Percentiles rank a stretch among this genome's conserved stretches.
Conservation (phyloP, 2,113 vertebrate genomes). For the Sylvia atricapilla region DNA sequence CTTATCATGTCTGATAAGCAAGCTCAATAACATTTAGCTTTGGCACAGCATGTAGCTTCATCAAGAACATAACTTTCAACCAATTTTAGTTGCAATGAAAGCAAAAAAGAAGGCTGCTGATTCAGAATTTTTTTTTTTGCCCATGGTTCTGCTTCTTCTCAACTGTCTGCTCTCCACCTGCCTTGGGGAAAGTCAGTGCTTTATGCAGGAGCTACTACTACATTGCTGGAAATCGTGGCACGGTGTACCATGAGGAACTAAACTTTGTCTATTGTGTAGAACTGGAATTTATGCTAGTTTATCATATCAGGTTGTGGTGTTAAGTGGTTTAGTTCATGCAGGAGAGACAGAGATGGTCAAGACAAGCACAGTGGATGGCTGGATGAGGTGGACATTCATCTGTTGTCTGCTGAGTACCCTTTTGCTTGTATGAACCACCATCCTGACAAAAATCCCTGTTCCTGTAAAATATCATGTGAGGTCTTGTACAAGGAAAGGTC, state of each 20-base stretch:
- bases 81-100: neutral
- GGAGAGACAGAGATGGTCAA: neutral
- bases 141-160: neutral
- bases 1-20: constrained; percentile 62
- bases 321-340: neutral
- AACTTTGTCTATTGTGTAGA: neutral
- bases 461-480: neutral
- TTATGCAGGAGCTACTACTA: neutral
- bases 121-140: neutral
- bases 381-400: neutral
- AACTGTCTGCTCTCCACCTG: neutral
- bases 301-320: neutral
- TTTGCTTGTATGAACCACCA: neutral
- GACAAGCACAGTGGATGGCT: neutral
- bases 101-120: neutral
- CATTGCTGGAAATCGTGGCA: neutral
- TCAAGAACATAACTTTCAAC: constrained; percentile 30
- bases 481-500: neutral
- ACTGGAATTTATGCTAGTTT: neutral
- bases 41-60: constrained; percentile 9
- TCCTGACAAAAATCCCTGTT: neutral
- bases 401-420: neutral
- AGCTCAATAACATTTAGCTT: constrained; percentile 44
- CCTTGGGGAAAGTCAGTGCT: neutral
- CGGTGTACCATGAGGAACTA: neutral